A percentile compares a stretch with the other conserved stretches of the same genome.
These are phyloP conservation scores for Chiloscyllium punctatum DNA, from an alignment of 2,797 vertebrate genomes.

Conservation along the genomic window DNA sequence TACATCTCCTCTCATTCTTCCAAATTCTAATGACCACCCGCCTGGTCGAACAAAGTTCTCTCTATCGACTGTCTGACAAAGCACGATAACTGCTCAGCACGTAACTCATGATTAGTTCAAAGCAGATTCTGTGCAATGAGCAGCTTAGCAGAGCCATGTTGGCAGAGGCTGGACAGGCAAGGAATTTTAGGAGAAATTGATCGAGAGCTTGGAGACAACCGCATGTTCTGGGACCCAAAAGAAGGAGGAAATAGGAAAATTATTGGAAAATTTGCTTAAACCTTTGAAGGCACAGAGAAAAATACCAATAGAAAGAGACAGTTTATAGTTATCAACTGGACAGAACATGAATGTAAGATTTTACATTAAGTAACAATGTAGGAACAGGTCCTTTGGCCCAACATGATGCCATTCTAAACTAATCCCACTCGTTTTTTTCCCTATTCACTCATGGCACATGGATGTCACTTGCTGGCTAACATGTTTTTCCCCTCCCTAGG, in stretches of 20 bases:
- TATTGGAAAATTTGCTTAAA: neutral
- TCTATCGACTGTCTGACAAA: neutral
- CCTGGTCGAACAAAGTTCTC: too few relatives aligned
- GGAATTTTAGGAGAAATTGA: neutral
- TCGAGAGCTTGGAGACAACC: neutral
- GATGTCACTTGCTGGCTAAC: too few relatives aligned
- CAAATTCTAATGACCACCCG: too few relatives aligned
- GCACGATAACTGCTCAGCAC: neutral
- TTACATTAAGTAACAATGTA: too few relatives aligned
- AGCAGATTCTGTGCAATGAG: neutral
- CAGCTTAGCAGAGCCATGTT: too few relatives aligned
- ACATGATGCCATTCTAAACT: too few relatives aligned
- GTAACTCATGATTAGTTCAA: neutral
- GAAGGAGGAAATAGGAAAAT: neutral
- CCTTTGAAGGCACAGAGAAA: neutral
- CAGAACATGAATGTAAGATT: neutral
- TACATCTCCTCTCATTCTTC: too few relatives aligned
- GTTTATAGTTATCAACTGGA: neutral
- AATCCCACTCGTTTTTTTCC: too few relatives aligned
- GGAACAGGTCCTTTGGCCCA: too few relatives aligned
- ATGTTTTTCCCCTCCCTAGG: too few relatives aligned
- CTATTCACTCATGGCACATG: too few relatives aligned
- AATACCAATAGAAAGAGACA: neutral
- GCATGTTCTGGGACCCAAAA: neutral
- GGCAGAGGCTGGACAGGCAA: neutral